Evolutionary conservation across 1,140 invertebrate species (phyloP).

Genomic region (Panagrolaimus sp.): DNA sequence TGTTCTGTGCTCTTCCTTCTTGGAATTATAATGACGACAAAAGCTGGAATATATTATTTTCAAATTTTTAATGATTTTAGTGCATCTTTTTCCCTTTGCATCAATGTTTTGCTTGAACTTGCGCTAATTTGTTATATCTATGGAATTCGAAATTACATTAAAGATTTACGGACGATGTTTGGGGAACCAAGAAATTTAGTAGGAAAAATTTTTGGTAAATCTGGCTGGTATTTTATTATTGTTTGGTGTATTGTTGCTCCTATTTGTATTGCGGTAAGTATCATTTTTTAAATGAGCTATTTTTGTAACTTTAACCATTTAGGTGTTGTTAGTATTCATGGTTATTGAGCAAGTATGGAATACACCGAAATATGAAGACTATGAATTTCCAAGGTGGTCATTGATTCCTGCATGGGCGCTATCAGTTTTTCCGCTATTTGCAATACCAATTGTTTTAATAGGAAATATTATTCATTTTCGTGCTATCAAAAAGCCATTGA

Average conservation of each 20-base stretch:
- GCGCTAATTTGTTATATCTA: constrained; percentile 37
- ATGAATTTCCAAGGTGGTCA: constrained; percentile 23
- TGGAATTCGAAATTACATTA: constrained; percentile 30
- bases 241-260: constrained; percentile 21
- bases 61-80: constrained; percentile 36
- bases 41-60: constrained; percentile 45
- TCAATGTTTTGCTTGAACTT: constrained; percentile 34
- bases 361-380: constrained; percentile 13
- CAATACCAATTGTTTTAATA: constrained; percentile 12
- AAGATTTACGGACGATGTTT: constrained; percentile 27
- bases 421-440: constrained; percentile 25
- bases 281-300: constrained; percentile 28
- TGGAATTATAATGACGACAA: constrained; percentile 23
- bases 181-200: constrained; percentile 21
- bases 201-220: constrained; percentile 22
- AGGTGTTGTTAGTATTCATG: constrained; percentile 20
- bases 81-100: constrained; percentile 35
- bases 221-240: constrained; percentile 25
- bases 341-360: constrained; percentile 13
- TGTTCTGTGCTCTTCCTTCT: constrained; percentile 22
- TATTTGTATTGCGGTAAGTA: constrained; percentile 14
- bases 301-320: too few relatives aligned
- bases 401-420: constrained; percentile 31
- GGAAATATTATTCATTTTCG: constrained; percentile 13
- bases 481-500: too few relatives aligned